phyloP scores from a whole-genome alignment of 2,888 invertebrate species.

The Creontiades dilutus region DNA sequence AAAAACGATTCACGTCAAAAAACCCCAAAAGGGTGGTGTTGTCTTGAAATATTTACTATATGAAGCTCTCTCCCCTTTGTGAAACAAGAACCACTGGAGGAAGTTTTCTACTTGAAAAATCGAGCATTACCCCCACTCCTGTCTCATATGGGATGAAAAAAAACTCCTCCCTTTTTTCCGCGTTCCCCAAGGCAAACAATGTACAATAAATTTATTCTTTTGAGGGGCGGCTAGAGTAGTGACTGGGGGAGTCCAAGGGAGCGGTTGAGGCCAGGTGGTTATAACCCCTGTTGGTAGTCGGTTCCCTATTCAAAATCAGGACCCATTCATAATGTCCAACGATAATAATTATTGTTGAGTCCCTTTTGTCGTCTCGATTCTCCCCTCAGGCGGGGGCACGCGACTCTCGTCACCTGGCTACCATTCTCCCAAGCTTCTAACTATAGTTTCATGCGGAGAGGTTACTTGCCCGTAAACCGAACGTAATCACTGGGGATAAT shows the following conservation, averaged over 20 bases:
- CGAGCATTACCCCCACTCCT: not conserved
- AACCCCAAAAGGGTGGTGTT: too few species aligned
- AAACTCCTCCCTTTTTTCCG: constrained; percentile 21
- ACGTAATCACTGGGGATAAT: constrained; percentile 65
- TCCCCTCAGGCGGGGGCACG: constrained; percentile 25
- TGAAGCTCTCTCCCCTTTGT: not conserved
- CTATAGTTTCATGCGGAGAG: constrained; percentile 60
- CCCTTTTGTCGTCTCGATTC: constrained; percentile 24
- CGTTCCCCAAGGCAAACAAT: constrained; percentile 67
- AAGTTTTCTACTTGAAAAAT: constrained; percentile 9
- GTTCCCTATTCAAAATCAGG: constrained; percentile 72
- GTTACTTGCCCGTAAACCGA: constrained; percentile 53
- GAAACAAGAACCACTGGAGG: not conserved
- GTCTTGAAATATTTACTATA: not conserved
- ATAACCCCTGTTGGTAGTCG: constrained; percentile 37
- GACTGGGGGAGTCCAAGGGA: constrained; percentile 29
- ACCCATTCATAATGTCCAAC: constrained; percentile 74
- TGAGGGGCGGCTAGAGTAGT: constrained; percentile 44
- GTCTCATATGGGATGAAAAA: not conserved
- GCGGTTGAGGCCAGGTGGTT: constrained; percentile 72
- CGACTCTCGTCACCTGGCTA: constrained; percentile 70
- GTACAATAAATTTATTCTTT: constrained; percentile 73
- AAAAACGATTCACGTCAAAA: too few species aligned
- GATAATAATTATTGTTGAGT: constrained; percentile 73
- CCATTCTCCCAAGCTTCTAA: constrained; percentile 40